Conservation (phyloP, 1,140 invertebrate genomes). For the Colletes gigas region DNA sequence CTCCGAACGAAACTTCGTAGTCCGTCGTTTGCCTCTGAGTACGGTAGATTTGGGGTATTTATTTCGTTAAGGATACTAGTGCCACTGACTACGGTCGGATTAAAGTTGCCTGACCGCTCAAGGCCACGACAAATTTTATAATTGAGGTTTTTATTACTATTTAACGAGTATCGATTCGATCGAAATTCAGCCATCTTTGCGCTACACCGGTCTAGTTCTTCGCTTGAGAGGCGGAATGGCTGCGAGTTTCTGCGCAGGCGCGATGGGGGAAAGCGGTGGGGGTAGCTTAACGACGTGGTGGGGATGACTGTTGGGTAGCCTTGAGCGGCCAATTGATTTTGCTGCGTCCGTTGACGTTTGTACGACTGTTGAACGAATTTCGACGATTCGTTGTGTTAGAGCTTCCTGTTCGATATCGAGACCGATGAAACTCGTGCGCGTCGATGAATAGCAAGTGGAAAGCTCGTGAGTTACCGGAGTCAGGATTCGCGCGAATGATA, state of each 20-base stretch:
- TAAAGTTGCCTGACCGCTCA: neutral
- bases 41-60: slow-evolving; percentile 48
- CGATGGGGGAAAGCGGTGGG: neutral
- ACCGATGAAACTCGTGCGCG: neutral
- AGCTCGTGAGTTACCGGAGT: slow-evolving; percentile 16
- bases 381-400: slow-evolving; percentile 46
- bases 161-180: no score
- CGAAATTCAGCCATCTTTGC: no score
- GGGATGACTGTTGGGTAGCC: neutral
- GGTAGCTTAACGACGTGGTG: neutral
- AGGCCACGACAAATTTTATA: neutral
- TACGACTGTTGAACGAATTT: slow-evolving; percentile 26
- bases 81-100: neutral
- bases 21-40: slow-evolving; percentile 32
- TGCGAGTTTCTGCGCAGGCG: no score
- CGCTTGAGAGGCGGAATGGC: no score
- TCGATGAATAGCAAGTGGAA: neutral
- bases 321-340: neutral
- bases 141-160: no score
- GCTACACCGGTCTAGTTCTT: no score
- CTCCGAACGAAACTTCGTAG: slow-evolving; percentile 16
- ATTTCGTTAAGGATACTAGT: slow-evolving; percentile 38
- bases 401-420: slow-evolving; percentile 47
- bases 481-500: slow-evolving; percentile 21
- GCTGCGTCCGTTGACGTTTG: slow-evolving; percentile 20